phyloP scores from a whole-genome alignment of 1,140 invertebrate genomes.

The Leptoteleia sp. region DNA sequence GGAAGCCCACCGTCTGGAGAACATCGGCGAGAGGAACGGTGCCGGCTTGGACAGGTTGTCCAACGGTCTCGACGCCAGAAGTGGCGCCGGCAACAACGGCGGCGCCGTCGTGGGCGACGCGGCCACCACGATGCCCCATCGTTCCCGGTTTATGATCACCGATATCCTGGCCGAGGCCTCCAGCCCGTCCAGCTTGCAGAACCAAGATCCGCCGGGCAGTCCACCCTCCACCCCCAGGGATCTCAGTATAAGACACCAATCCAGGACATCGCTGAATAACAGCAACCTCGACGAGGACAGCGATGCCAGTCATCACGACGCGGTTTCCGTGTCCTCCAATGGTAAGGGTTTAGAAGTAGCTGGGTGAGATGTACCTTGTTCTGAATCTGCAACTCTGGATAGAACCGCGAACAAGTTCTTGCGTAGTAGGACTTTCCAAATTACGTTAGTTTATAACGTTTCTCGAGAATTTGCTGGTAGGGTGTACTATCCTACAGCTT shows the following conservation, averaged over 20 bases:
- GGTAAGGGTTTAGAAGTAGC: constrained; percentile 68
- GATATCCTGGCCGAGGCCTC: constrained; percentile 86
- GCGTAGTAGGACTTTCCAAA: too few relatives aligned
- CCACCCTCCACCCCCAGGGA: constrained; percentile 77
- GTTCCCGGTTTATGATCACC: constrained; percentile 90
- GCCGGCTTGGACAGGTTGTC: constrained; percentile 71
- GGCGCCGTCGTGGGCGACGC: constrained; percentile 51
- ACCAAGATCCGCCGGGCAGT: constrained; percentile 77
- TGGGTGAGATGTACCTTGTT: too few relatives aligned
- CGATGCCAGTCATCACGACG: constrained; percentile 79
- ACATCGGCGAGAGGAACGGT: constrained; percentile 70
- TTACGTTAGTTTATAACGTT: too few relatives aligned
- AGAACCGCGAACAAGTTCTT: too few relatives aligned
- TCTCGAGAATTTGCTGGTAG: too few relatives aligned
- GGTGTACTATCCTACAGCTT: too few relatives aligned
- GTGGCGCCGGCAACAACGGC: too few relatives aligned
- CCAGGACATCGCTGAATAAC: constrained; percentile 72
- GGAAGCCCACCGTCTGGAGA: constrained; percentile 74
- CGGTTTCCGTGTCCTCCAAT: constrained; percentile 78
- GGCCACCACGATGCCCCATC: constrained; percentile 83
- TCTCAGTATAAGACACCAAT: constrained; percentile 77
- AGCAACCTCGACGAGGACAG: constrained; percentile 79
- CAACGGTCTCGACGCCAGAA: constrained; percentile 72
- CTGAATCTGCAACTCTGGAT: too few relatives aligned
- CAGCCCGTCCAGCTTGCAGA: constrained; percentile 73